A percentile compares a stretch with the other conserved stretches of the same genome.
Evolutionary conservation across 1,140 invertebrate genomes (phyloP).

Genomic region (Penaeus vannamei): DNA sequence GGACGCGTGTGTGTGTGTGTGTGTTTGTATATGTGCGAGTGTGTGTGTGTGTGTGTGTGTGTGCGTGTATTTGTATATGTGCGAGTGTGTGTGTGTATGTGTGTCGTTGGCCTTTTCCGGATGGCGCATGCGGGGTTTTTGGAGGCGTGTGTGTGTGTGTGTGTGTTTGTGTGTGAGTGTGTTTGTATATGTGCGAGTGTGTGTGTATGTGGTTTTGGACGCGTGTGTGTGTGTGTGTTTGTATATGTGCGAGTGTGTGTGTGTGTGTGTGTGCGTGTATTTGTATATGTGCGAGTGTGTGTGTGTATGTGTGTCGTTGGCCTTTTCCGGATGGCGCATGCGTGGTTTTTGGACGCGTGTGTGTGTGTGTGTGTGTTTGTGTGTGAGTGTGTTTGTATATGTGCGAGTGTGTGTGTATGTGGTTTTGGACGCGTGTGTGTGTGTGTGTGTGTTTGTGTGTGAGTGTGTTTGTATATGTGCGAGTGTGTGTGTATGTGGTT

Average conservation of each 20-base stretch:
- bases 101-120: neutral
- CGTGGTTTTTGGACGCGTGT: no score
- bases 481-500: no score
- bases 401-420: neutral
- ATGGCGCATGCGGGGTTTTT: no score
- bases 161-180: neutral
- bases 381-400: neutral
- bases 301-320: no score
- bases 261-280: neutral
- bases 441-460: neutral
- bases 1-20: neutral
- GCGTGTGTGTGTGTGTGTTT: neutral
- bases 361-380: neutral
- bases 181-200: neutral
- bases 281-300: neutral
- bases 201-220: neutral
- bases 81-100: neutral
- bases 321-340: no score
- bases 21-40: neutral
- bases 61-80: neutral
- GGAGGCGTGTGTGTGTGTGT: neutral
- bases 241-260: constrained; percentile 3
- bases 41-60: neutral
- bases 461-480: no score
- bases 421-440: neutral